Evolutionary conservation across 2,888 invertebrate genomes (phyloP), one percentile per base, ranked within the genome.

Genomic region (Sarcophaga subvicina): DNA sequence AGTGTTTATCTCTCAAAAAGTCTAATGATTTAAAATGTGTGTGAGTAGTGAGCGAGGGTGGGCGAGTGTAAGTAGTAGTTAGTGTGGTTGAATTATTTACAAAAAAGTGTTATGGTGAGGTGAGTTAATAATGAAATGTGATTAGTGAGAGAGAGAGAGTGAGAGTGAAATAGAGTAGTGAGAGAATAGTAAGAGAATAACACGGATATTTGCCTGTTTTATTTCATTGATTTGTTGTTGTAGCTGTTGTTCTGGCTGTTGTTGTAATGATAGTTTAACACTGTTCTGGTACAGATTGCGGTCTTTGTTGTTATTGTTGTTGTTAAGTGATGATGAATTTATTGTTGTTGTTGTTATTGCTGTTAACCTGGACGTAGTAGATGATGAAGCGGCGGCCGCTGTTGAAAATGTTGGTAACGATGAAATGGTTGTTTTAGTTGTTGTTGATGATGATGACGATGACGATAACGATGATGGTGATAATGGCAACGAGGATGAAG

Each of bases 351-450:
- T 49, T 60, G 63, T 84, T 27, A 1, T 49, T 72, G 80, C 81
- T 86, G 81, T 86, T 66, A 81, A 63, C 22, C 82, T 83, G 85
- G 89, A 86, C 87, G 89, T 85, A 86, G 87, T 88, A 76, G 85
- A 80, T 60, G 89, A 76, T 71, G 79, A 45, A 73, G 88, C 75
- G 69, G 85, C 71, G 70, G 84, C 20, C 5, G 83, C 64, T 72
- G 86, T 75, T 59, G 77, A 45, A 62, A 71, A 59, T 64, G 77
- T 83, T 67, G 87, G 83, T 67, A 85, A 72, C 80, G 89, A 66
- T 75, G 86, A 80, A 75, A 86, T 63, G 11, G 83, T 63, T 83
- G 83, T 78, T 72, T 67, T 49, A 49, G 77, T 59, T 67, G 75
- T 54, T 62, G 86, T 75, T 66, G 86, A 73, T 69, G 73, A 82